These are phyloP conservation scores for Nomada goodeniana DNA, from an alignment of 2,888 invertebrate species.

Conservation along the genomic window DNA sequence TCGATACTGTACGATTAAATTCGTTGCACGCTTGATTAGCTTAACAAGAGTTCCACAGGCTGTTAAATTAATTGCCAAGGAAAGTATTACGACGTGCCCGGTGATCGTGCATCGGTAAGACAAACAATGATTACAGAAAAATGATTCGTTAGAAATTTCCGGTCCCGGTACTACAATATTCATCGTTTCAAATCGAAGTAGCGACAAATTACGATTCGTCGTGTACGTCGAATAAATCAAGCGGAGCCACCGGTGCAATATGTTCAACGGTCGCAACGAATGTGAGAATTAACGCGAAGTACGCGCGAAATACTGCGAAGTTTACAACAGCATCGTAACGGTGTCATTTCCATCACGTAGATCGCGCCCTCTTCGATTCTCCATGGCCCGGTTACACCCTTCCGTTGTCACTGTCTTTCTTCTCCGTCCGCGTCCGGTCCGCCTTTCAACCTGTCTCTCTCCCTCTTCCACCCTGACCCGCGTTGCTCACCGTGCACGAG, in stretches of 20 bases:
- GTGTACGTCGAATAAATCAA: no score
- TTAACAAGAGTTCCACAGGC: no score
- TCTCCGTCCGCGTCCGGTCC: not conserved
- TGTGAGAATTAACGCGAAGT: not conserved
- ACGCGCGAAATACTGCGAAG: not conserved
- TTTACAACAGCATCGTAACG: conserved; percentile 52
- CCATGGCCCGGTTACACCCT: conserved; percentile 17
- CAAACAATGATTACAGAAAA: no score
- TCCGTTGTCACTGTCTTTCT: conserved; percentile 7
- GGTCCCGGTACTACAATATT: no score
- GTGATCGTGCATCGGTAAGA: no score
- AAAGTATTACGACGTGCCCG: no score
- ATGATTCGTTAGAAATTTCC: no score
- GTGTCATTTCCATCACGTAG: conserved; percentile 56
- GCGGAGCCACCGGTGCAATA: not conserved
- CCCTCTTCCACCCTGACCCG: not conserved
- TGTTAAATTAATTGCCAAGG: no score
- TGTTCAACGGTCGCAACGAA: not conserved
- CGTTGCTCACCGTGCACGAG: conserved; percentile 46
- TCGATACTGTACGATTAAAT: no score
- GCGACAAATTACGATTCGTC: no score
- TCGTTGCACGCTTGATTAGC: no score
- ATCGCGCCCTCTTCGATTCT: conserved; percentile 55
- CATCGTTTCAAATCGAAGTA: no score
- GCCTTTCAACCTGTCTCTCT: conserved; percentile 6